Evolutionary conservation across 2,797 vertebrate species (phyloP), one percentile per base, ranked within the genome.

Genomic region (Chanos chanos): DNA sequence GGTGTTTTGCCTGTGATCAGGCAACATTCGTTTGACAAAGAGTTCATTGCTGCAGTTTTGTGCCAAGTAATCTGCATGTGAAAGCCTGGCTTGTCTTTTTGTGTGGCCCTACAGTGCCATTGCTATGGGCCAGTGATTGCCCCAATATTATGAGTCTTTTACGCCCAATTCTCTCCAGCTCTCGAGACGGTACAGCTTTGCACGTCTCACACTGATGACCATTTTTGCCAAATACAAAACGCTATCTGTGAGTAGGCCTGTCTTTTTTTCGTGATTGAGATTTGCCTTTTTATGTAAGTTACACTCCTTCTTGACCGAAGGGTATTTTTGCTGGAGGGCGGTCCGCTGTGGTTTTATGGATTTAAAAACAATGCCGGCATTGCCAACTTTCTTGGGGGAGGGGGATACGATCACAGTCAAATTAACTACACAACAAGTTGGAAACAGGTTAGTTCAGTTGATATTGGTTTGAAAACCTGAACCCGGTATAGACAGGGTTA

Each of bases 31-130:
- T 7, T 53, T 4, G 34, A 64, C 15, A 30, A n/a, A 64, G 65
- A 59, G 49, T 40, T 39, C 37, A 40, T 73, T 66, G 60, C 72
- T 37, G 58, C 10, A 49, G 50, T 28, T 70, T 39, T 31, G 64
- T 51, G 78, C 85, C 83, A 86, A 78, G 77, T 81, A 74, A 87
- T 89, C 76, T 77, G 76, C 86, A 83, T 87, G 61, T 87, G 78
- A 88, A 87, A 83, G 40, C n/a, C 55, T 25, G 40, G 15, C 53
- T 64, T 52, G 57, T 61, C 64, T 70, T 71, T 73, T 58, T 68
- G 34, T 52, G 54, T 39, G 37, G 19, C 6, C 41, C 28, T 53
- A 9, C 34, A 34, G 27, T 53, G 15, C 61, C 62, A 8, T 31
- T 53, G 77, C 70, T 72, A 59, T 70, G 53, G 61, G 44, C 36